phyloP scores from a whole-genome alignment of 2,888 invertebrate species.

The Pteria penguin region DNA sequence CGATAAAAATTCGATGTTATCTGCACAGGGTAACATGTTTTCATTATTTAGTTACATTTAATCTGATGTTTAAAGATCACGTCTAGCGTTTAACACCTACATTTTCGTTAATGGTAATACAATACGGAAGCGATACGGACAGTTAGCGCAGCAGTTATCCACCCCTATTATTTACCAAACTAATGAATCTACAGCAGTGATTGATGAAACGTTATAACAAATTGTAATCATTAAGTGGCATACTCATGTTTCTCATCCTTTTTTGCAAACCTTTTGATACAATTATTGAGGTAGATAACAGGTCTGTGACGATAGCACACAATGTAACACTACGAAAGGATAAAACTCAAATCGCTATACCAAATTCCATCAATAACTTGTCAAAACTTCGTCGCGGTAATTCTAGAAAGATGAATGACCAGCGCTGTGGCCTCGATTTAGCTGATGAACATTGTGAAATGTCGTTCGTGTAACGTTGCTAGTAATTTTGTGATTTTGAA shows the following conservation, averaged over 20 bases:
- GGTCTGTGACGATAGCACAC: neutral
- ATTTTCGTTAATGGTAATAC: constrained; percentile 3
- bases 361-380: neutral
- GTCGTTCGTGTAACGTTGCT: neutral
- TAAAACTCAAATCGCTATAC: too few relatives aligned
- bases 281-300: neutral
- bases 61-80: constrained; percentile 27
- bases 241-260: constrained; percentile 10
- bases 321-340: too few relatives aligned
- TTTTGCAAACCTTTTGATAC: neutral
- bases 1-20: constrained; percentile 29
- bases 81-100: constrained; percentile 24
- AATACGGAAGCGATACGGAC: constrained; percentile 2
- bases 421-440: neutral
- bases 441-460: neutral
- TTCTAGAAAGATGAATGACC: neutral
- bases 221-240: constrained; percentile 28
- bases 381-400: neutral
- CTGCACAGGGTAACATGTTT: constrained; percentile 31
- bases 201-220: constrained; percentile 19
- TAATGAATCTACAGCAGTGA: constrained; percentile 18
- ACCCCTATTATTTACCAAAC: neutral
- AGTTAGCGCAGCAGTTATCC: neutral
- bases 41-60: constrained; percentile 41
- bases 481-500: neutral